Base-by-base conservation (phyloP, 2,113 vertebrate genomes). In the Corythornis cristatus region DNA sequence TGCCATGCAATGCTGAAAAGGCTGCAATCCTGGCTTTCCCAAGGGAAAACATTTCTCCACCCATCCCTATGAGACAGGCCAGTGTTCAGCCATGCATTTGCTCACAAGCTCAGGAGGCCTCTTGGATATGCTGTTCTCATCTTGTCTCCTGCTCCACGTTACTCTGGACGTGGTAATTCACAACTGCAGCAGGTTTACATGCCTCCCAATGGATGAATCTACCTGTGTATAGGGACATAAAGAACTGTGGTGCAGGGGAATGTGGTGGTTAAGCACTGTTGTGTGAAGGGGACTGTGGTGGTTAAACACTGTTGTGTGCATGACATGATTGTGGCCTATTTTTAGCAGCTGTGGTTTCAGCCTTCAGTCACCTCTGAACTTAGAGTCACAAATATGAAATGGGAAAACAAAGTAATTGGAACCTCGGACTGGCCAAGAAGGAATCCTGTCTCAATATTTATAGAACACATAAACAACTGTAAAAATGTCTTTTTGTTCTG, bases 391-490 rank as follows among this genome's bases (percentile, higher is more conserved):
- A 87, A 93, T 77, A 83, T 23, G 75, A 92, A 93, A 71, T 53
- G 31, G 64, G 71, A 80, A 92, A 96, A 46, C 60, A 92, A 82
- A 80, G 83, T 88, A 88, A 77, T 54, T 70, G 33, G 67, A 68
- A 78, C 43, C 3, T 0, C 19, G 40, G 48, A 22, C 33, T 72
- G 57, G 35, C 21, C 72, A 46, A 58, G 75, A 91, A 89, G 21
- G 43, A 93, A 91, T 81, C 6, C 3, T 81, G 7, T 64, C 53
- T 75, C 61, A 45, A 60, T 71, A 95, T 81, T 95, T 89, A 78
- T 65, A 65, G 75, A 83, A 56, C 29, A 92, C 80, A 67, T 60
- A 67, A 93, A 83, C 64, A 91, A 86, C 43, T 42, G 14, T 83
- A 89, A 89, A 83, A 88, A 83, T 68, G 14, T 60, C 1, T 45